phyloP scores from a whole-genome alignment of 2,797 vertebrate genomes.

The Phalanger gymnotis region DNA sequence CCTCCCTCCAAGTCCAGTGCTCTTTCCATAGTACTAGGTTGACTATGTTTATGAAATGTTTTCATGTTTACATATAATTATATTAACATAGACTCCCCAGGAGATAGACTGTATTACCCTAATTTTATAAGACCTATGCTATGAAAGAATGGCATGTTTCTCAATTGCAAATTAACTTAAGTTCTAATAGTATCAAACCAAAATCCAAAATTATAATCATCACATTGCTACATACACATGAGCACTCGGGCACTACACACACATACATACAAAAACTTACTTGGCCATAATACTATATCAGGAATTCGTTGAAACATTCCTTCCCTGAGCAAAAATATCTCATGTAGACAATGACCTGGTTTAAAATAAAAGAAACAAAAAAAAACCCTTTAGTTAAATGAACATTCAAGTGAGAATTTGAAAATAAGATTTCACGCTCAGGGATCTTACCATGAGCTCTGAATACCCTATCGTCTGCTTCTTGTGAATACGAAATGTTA shows the following conservation, averaged over 20 bases:
- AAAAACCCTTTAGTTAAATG: slow-evolving; percentile 61
- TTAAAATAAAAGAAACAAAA: slow-evolving; percentile 67
- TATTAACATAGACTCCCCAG: not conserved
- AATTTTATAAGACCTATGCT: slow-evolving; percentile 36
- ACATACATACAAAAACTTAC: slow-evolving; percentile 86
- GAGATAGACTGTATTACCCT: not conserved
- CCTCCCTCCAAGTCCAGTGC: not conserved
- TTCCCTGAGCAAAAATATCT: slow-evolving; percentile 97
- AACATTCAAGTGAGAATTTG: slow-evolving; percentile 55
- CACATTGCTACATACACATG: not conserved
- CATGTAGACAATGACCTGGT: slow-evolving; percentile 97
- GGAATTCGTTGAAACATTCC: slow-evolving; percentile 95
- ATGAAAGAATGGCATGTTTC: slow-evolving; percentile 21
- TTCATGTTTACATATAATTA: not conserved
- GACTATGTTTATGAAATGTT: not conserved
- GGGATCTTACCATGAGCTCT: slow-evolving; percentile 93
- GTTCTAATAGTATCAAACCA: slow-evolving; percentile 57
- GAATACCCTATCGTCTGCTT: slow-evolving; percentile 95
- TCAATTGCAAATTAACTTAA: slow-evolving; percentile 55
- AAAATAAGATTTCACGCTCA: not conserved
- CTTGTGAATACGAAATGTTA: slow-evolving; percentile 91
- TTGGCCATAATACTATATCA: slow-evolving; percentile 97
- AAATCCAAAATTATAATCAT: slow-evolving; percentile 1
- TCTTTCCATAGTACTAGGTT: not conserved
- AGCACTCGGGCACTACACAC: not conserved